Base-by-base conservation (phyloP, 2,888 invertebrate genomes). In the Sesia bembeciformis region DNA sequence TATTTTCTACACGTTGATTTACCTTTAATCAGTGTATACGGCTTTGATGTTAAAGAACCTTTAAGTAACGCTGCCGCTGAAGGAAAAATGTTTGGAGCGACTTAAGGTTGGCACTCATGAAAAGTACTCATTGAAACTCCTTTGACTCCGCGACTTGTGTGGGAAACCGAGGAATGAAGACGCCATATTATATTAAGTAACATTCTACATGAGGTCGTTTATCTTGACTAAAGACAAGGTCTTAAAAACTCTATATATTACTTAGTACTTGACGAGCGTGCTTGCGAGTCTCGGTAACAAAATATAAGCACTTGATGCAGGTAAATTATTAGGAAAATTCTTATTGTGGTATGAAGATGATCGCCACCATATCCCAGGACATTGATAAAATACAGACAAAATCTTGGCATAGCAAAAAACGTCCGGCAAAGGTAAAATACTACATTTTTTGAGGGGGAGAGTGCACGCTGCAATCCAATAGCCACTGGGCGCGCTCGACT, bases 31-130 rank as follows among this genome's bases (percentile, higher is more conserved):
- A 74, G 61, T 62, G 64, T 61, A 61, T 58, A 57, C 52, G 60
- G 60, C 72, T 75, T 75, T 74, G 72, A 75, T 70, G 68, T 67
- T 58, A 49, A 58, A 62, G 60, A 62, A 62, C 59, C 64, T 68
- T 68, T 72, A 70, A 66, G 68, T 70, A 69, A 70, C 65, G 63
- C 62, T 62, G 62, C 59, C 67, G 64, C 62, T 64, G 62, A 62
- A 58, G 55, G 60, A 62, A 66, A 61, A 59, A 62, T 56, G 55
- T 46, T 46, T 46, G 46, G 46, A 46, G n/a, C 46, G 46, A 46
- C 46, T 46, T 46, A 46, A 46, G 46, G 46, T 46, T 56, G 59
- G 51, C 53, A 52, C 52, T 57, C 46, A 42, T 42, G 52, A 53
- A 55, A 62, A 56, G 55, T 60, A 54, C 42, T 62, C 61, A 55